Percentiles rank a stretch among this genome's conserved stretches.
phyloP scores from a whole-genome alignment of 2,113 vertebrate species.

The Odocoileus virginianus region DNA sequence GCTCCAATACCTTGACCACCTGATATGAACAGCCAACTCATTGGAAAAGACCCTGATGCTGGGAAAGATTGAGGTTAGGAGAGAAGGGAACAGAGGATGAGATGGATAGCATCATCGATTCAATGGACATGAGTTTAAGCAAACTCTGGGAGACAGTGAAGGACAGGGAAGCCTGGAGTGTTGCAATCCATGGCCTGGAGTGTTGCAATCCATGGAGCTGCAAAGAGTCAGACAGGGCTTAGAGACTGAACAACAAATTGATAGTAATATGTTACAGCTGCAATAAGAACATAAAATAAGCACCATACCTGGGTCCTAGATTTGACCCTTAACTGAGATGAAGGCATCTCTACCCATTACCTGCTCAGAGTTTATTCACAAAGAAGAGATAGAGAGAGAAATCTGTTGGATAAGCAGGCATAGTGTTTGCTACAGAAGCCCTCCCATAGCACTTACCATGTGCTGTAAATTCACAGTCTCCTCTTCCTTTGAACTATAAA shows the following conservation, averaged over 20 bases:
- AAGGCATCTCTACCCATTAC: neutral
- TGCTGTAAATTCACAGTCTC: neutral
- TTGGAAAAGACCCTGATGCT: neutral
- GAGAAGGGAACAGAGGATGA: neutral
- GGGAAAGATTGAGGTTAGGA: neutral
- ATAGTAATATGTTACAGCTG: neutral
- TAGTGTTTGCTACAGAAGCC: neutral
- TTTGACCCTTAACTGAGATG: neutral
- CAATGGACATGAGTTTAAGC: neutral
- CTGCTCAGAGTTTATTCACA: neutral
- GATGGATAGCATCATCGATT: neutral
- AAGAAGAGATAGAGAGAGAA: neutral
- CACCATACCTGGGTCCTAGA: neutral
- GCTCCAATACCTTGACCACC: neutral
- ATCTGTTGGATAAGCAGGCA: neutral
- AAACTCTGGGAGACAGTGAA: neutral
- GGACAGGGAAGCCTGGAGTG: neutral
- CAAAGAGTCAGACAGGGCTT: neutral
- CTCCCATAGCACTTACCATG: neutral
- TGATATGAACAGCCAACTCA: neutral
- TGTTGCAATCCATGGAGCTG: neutral
- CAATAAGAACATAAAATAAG: neutral
- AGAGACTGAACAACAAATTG: neutral
- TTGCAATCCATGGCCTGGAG: neutral
- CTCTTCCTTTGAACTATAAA: neutral